Evolutionary conservation across 2,888 invertebrate genomes (phyloP).

Genomic region (Caradrina kadenii): DNA sequence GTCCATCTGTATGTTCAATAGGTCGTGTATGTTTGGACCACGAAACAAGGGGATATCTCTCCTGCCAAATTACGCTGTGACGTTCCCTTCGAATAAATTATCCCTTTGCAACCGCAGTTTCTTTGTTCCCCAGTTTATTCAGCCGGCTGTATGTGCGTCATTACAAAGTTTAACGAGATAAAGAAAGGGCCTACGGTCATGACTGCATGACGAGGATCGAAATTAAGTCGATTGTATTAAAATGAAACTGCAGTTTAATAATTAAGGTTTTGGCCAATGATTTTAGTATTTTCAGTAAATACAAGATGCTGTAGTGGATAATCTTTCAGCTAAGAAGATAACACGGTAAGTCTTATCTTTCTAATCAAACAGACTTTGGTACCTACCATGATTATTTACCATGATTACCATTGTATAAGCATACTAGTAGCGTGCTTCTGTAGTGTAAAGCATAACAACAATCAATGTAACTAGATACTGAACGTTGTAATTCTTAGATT

Average conservation of each 20-base stretch:
- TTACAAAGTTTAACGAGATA: conserved; percentile 75
- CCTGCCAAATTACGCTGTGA: conserved; percentile 62
- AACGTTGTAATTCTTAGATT: too few relatives aligned
- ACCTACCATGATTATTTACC: too few relatives aligned
- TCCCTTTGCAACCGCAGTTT: conserved; percentile 68
- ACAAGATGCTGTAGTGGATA: neutral
- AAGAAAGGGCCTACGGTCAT: conserved; percentile 55
- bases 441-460: too few relatives aligned
- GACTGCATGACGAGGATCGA: conserved; percentile 9
- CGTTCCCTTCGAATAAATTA: conserved; percentile 78
- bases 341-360: neutral
- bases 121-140: conserved; percentile 76
- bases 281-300: neutral
- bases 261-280: neutral
- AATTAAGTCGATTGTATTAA: conserved; percentile 22
- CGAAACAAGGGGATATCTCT: conserved; percentile 42
- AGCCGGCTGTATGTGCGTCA: conserved; percentile 63
- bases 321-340: too few relatives aligned
- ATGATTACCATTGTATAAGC: too few relatives aligned
- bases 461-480: too few relatives aligned
- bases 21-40: conserved; percentile 44
- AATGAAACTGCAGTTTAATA: conserved; percentile 8
- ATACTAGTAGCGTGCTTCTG: too few relatives aligned
- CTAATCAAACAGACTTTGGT: neutral
- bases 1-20: conserved; percentile 51